Percentiles rank a stretch among this genome's conserved stretches.
These are phyloP conservation scores for Conistra vaccinii DNA, from an alignment of 2,888 invertebrate species.

Conservation along the genomic window DNA sequence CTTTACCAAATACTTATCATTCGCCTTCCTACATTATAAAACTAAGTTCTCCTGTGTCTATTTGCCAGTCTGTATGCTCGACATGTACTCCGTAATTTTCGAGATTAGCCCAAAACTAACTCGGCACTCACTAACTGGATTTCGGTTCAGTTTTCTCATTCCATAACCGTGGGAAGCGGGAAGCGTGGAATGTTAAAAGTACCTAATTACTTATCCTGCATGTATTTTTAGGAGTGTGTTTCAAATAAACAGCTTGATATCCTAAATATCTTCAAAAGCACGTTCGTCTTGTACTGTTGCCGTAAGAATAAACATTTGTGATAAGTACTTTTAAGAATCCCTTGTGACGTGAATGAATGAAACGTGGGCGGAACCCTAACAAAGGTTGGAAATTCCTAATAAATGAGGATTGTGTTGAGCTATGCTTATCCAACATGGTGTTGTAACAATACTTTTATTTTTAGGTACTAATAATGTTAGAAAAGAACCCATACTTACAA, in stretches of 20 bases:
- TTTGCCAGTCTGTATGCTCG: constrained; percentile 22
- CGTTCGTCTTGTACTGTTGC: constrained; percentile 38
- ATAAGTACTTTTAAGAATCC: constrained; percentile 36
- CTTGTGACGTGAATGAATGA: not conserved
- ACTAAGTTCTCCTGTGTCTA: constrained; percentile 27
- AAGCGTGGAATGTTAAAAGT: constrained; percentile 25
- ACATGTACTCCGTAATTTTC: constrained; percentile 32
- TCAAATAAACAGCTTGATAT: constrained; percentile 35
- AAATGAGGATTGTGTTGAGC: constrained; percentile 1
- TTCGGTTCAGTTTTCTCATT: constrained; percentile 35
- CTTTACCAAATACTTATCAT: not conserved
- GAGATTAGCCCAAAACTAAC: constrained; percentile 47
- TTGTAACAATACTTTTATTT: not conserved
- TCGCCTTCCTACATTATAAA: constrained; percentile 1
- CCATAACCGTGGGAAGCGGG: constrained; percentile 30
- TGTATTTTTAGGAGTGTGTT: constrained; percentile 38
- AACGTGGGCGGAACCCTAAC: constrained; percentile 26
- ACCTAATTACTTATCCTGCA: constrained; percentile 51
- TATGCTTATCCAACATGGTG: not conserved
- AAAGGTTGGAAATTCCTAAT: constrained; percentile 4
- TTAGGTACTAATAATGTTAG: not conserved
- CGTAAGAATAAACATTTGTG: constrained; percentile 51
- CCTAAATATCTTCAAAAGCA: constrained; percentile 46
- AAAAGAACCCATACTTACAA: not conserved
- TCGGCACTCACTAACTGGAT: constrained; percentile 32